Conservation (phyloP, 2,888 invertebrate species). For the Eudemis profundana region DNA sequence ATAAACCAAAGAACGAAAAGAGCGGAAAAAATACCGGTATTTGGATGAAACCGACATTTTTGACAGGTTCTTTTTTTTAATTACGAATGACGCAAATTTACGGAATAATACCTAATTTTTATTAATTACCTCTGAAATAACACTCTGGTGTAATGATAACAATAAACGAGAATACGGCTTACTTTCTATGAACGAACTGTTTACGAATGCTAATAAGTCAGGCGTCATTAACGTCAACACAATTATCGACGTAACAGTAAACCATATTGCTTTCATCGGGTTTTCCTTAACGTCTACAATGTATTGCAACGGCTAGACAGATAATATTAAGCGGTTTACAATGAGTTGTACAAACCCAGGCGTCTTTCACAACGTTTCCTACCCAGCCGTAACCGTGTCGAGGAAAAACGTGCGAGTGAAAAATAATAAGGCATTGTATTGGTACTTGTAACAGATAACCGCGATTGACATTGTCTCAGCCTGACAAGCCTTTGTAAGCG, state of each 20-base stretch:
- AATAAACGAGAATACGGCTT: background rate
- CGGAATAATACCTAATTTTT: too few species aligned
- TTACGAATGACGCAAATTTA: too few species aligned
- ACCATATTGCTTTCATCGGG: slow-evolving; percentile 23
- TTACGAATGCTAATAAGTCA: background rate
- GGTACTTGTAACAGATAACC: slow-evolving; percentile 42
- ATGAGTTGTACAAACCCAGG: slow-evolving; percentile 41
- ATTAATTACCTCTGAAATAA: too few species aligned
- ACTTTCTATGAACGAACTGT: background rate
- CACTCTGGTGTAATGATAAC: too few species aligned
- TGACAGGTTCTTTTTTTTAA: too few species aligned
- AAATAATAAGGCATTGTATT: slow-evolving; percentile 78
- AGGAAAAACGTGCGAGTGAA: slow-evolving; percentile 82
- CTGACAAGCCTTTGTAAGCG: slow-evolving; percentile 39
- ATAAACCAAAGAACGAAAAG: too few species aligned
- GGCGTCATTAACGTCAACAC: slow-evolving; percentile 1
- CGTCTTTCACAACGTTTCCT: slow-evolving; percentile 74
- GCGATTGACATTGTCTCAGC: slow-evolving; percentile 64
- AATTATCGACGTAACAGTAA: slow-evolving; percentile 9
- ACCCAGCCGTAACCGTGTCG: slow-evolving; percentile 75
- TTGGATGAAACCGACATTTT: too few species aligned
- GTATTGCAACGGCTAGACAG: slow-evolving; percentile 22
- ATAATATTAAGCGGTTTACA: slow-evolving; percentile 40
- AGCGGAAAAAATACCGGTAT: too few species aligned
- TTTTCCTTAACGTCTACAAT: slow-evolving; percentile 33